A percentile compares a stretch with the other conserved stretches of the same genome.
phyloP scores from a whole-genome alignment of 2,113 vertebrate genomes.

The Varanus salvator region DNA sequence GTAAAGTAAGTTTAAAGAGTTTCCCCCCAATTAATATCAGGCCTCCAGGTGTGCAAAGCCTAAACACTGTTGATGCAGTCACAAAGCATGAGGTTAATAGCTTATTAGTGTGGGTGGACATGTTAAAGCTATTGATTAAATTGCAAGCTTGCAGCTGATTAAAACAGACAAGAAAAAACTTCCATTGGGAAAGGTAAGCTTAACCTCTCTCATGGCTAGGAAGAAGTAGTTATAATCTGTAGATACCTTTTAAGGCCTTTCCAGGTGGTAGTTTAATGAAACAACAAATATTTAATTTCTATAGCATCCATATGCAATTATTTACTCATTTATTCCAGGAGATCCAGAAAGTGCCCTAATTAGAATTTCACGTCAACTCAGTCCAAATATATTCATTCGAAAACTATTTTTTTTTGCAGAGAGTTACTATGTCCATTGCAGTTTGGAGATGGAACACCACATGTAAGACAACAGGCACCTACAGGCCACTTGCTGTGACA shows the following conservation, averaged over 20 bases:
- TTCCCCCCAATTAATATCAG: conserved; percentile 62
- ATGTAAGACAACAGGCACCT: background rate
- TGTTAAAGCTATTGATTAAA: conserved; percentile 60
- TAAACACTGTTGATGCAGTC: conserved; percentile 69
- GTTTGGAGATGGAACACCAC: background rate
- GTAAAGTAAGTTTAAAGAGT: conserved; percentile 69
- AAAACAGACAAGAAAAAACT: conserved; percentile 44
- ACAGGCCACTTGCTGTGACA: background rate
- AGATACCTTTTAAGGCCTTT: background rate
- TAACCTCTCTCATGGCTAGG: conserved; percentile 8
- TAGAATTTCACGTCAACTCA: background rate
- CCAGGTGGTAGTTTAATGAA: background rate
- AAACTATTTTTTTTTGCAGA: background rate
- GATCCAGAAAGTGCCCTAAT: background rate
- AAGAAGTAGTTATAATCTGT: background rate
- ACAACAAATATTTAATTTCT: background rate
- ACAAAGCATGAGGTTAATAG: conserved; percentile 73
- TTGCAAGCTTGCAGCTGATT: conserved; percentile 61
- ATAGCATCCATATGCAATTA: conserved; percentile 1
- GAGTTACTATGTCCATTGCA: background rate
- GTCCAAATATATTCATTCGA: background rate
- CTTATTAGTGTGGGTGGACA: conserved; percentile 62
- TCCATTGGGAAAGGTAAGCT: conserved; percentile 10
- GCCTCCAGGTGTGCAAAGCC: conserved; percentile 72
- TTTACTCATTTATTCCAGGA: background rate